A percentile compares a stretch with the other conserved stretches of the same genome.
Conservation (phyloP, 2,113 vertebrate genomes). For the Salvelinus namaycush region DNA sequence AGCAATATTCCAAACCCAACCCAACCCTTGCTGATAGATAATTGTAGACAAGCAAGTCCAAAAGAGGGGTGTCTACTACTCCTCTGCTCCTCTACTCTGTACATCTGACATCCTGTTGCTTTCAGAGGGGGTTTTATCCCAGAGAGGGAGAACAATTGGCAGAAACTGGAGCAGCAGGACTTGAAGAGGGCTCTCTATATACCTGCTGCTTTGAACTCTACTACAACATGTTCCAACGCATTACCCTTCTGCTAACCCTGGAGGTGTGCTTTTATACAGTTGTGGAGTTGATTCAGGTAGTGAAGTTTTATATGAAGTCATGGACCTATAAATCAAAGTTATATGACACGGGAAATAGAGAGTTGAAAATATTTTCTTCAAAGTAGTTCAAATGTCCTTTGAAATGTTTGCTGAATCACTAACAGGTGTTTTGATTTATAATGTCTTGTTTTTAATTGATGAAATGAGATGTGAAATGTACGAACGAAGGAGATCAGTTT, state of each 20-base stretch:
- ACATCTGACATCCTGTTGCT: constrained; percentile 66
- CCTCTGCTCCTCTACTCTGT: constrained; percentile 30
- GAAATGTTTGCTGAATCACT: constrained; percentile 46
- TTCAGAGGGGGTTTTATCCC: constrained; percentile 43
- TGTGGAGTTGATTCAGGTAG: constrained; percentile 44
- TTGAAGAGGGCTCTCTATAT: constrained; percentile 59
- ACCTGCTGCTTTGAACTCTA: constrained; percentile 64
- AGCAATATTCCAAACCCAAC: constrained; percentile 3
- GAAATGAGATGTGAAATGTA: constrained; percentile 21
- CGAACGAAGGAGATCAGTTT: constrained; percentile 22
- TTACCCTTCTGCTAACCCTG: constrained; percentile 34
- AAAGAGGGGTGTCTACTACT: constrained; percentile 21
- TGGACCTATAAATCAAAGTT: constrained; percentile 65
- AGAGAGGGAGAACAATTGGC: constrained; percentile 64
- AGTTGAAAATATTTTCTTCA: constrained; percentile 31
- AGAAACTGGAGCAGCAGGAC: constrained; percentile 63
- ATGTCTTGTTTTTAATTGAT: constrained; percentile 38
- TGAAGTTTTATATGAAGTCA: constrained; percentile 64
- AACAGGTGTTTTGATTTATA: constrained; percentile 61
- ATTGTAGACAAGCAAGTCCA: constrained; percentile 59
- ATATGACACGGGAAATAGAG: constrained; percentile 39
- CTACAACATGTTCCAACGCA: constrained; percentile 55
- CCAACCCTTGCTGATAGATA: constrained; percentile 29
- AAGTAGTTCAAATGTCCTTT: constrained; percentile 57
- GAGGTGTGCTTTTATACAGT: constrained; percentile 30